phyloP scores from a whole-genome alignment of 92 coral and sea anemone species.

The Paramuricea clavata region DNA sequence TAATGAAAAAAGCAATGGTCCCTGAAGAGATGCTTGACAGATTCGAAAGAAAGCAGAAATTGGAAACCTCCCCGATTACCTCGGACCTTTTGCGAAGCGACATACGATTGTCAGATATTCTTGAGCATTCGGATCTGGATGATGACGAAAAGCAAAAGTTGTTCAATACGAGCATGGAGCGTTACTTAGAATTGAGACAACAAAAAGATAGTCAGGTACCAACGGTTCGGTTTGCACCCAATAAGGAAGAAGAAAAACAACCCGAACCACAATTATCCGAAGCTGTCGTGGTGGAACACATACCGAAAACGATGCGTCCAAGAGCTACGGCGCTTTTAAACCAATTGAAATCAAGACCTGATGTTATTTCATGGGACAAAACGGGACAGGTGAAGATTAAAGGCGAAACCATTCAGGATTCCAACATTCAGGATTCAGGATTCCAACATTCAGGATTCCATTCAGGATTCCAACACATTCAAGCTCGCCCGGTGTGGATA shows the following conservation, averaged over 20 bases:
- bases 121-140: background rate
- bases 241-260: background rate
- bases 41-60: conserved; percentile 33
- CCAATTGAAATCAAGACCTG: conserved; percentile 10
- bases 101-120: conserved; percentile 25
- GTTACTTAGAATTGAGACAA: conserved; percentile 40
- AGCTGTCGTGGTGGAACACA: background rate
- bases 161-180: conserved; percentile 42
- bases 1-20: background rate
- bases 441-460: no score
- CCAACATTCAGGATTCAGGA: no score
- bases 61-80: conserved; percentile 15
- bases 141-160: conserved; percentile 28
- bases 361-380: conserved; percentile 18
- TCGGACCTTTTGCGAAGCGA: conserved; percentile 20
- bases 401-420: background rate
- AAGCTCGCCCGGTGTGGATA: no score
- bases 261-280: background rate
- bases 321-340: conserved; percentile 25
- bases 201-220: conserved; percentile 26
- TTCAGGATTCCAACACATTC: no score
- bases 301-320: conserved; percentile 21
- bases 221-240: background rate
- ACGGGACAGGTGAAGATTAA: conserved; percentile 3
- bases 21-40: background rate